Percentiles rank a stretch among this genome's conserved stretches.
Evolutionary conservation across 2,113 vertebrate genomes (phyloP).

Genomic region (Herpailurus yagouaroundi): DNA sequence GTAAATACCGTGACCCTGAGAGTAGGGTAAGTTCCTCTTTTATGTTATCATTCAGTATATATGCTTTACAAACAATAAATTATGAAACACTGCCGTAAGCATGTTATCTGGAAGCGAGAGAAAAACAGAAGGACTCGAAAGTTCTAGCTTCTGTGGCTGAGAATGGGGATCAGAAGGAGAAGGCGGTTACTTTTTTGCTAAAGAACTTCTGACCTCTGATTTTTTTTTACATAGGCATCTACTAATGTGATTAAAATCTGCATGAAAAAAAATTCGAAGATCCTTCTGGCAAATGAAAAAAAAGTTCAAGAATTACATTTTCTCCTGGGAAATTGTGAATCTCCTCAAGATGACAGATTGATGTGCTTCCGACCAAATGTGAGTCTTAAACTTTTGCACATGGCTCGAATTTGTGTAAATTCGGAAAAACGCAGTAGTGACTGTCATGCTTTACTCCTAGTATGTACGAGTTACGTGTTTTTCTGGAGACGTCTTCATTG

Average conservation of each 20-base stretch:
- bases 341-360: background rate
- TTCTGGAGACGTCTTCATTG: background rate
- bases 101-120: background rate
- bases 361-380: conserved; percentile 4
- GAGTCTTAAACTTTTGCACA: background rate
- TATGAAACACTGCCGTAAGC: background rate
- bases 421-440: background rate
- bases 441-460: background rate
- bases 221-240: background rate
- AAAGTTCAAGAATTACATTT: background rate
- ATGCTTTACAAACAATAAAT: background rate
- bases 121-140: background rate
- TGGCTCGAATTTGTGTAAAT: background rate
- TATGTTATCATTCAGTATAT: background rate
- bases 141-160: background rate
- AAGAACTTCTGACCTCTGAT: background rate
- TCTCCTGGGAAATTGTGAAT: background rate
- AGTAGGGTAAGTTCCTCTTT: background rate
- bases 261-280: conserved; percentile 29
- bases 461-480: background rate
- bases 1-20: background rate
- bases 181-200: background rate
- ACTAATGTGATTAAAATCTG: conserved; percentile 33
- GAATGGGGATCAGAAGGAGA: background rate
- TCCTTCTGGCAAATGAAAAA: background rate